A percentile compares a stretch with the other conserved stretches of the same genome.
phyloP scores from a whole-genome alignment of 2,797 vertebrate species.

The Lacerta bilineata region DNA sequence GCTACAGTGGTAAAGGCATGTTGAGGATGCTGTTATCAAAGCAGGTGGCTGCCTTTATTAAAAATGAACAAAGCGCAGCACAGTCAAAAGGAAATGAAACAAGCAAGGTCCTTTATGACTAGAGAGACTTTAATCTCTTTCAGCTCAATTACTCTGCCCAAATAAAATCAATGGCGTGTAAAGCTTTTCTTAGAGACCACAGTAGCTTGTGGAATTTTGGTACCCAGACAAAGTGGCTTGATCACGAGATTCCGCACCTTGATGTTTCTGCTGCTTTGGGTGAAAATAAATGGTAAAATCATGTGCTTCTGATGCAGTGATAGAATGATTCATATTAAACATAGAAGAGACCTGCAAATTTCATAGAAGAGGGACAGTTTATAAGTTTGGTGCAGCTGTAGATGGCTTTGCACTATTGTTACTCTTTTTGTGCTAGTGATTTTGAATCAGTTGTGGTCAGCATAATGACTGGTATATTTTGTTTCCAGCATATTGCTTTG shows the following conservation, averaged over 20 bases:
- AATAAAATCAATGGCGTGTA: slow-evolving; percentile 50
- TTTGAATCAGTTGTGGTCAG: not conserved
- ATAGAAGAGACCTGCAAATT: not conserved
- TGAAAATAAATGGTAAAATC: slow-evolving; percentile 9
- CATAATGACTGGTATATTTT: not conserved
- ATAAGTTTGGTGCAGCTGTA: not conserved
- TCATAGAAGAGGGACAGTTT: not conserved
- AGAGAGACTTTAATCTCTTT: slow-evolving; percentile 71
- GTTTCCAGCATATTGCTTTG: not conserved
- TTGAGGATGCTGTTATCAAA: slow-evolving; percentile 63
- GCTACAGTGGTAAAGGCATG: slow-evolving; percentile 40
- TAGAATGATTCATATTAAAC: not conserved
- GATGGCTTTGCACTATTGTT: not conserved
- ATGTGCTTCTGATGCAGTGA: slow-evolving; percentile 37
- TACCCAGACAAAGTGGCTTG: slow-evolving; percentile 43
- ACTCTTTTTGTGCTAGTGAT: not conserved
- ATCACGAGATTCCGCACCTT: not conserved
- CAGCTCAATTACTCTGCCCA: slow-evolving; percentile 57
- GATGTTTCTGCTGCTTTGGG: not conserved
- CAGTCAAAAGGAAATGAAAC: slow-evolving; percentile 57
- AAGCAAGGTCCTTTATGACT: slow-evolving; percentile 54
- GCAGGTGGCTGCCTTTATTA: slow-evolving; percentile 54
- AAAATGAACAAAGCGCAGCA: slow-evolving; percentile 56
- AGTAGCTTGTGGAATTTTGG: slow-evolving; percentile 39
- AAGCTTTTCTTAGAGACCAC: slow-evolving; percentile 15